Base-by-base conservation (phyloP, 1,140 invertebrate genomes). In the Chymomyza costata region DNA sequence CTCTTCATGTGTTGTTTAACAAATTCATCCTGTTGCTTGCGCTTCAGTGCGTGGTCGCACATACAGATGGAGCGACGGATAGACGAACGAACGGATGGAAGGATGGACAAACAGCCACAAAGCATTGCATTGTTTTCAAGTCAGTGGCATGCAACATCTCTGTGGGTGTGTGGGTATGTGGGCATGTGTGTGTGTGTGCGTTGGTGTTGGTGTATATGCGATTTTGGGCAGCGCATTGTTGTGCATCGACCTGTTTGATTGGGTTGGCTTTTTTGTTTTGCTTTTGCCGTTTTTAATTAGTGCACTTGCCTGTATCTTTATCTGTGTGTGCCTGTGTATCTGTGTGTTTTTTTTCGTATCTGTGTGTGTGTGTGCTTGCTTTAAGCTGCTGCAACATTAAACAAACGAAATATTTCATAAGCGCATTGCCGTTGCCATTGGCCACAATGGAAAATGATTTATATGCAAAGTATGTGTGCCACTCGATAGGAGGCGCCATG, bases 181-280 rank as follows among this genome's bases (percentile, higher is more conserved):
- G n/a, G n/a, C n/a, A 39, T 21, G 41, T 44, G 44, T 50, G 19
- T 44, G 37, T 49, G 13, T 25, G 49, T n/a, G n/a, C n/a, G n/a
- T n/a, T n/a, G n/a, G n/a, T n/a, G n/a, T n/a, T n/a, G n/a, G n/a
- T n/a, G n/a, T n/a, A n/a, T 56, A 46, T 47, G 14, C 35, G 39
- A 50, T 56, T 63, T 66, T 45, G 46, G 51, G 40, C 31, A 45
- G 18, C 49, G 49, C 51, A 71, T 78, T 76, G 71, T 66, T 78
- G 71, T 78, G 73, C 71, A 80, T 78, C 71, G 71, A 80, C 73
- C 66, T 78, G 66, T 78, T 78, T 78, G 71, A 78, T 78, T 78
- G 73, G 73, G 21, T 25, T 8, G 21, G 3, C 67, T 78, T 64
- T 80, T 61, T n/a, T n/a, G n/a, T n/a, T n/a, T n/a, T n/a, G n/a